These are phyloP conservation scores for Cephus rjabovi DNA, from an alignment of 2,888 invertebrate genomes.

Conservation along the genomic window DNA sequence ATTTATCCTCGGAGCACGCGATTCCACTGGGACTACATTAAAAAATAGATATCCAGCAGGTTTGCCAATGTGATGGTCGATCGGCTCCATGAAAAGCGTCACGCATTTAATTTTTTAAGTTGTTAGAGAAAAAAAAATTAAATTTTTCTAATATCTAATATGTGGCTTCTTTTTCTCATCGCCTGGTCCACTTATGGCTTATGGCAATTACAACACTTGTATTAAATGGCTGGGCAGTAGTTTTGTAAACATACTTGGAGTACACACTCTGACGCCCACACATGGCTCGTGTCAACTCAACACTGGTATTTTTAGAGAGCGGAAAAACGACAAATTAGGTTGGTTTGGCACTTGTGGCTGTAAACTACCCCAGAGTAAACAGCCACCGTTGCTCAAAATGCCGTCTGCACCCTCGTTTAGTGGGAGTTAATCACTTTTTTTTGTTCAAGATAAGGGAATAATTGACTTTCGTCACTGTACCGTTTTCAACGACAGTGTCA, in stretches of 20 bases:
- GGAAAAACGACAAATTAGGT: constrained; percentile 13
- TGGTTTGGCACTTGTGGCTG: constrained; percentile 9
- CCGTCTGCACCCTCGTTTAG: constrained; percentile 4
- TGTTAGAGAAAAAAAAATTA: too few relatives aligned
- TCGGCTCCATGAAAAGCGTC: too few relatives aligned
- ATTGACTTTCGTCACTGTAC: constrained; percentile 2
- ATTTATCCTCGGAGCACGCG: neutral
- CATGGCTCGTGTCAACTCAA: constrained; percentile 15
- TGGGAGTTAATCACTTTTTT: constrained; percentile 1
- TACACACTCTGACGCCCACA: constrained; percentile 13
- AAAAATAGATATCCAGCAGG: neutral
- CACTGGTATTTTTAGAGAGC: constrained; percentile 18
- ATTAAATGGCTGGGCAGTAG: constrained; percentile 2
- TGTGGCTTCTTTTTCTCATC: neutral
- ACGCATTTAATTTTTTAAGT: too few relatives aligned
- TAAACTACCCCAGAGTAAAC: constrained; percentile 11
- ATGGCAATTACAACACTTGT: neutral
- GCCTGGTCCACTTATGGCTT: neutral
- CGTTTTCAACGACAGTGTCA: neutral
- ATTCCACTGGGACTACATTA: neutral
- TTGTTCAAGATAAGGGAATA: neutral
- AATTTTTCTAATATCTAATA: neutral
- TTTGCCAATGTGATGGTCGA: neutral
- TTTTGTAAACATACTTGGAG: constrained; percentile 10
- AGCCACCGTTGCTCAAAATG: neutral